Base-by-base conservation (phyloP, 2,113 vertebrate species). In the Procavia capensis region DNA sequence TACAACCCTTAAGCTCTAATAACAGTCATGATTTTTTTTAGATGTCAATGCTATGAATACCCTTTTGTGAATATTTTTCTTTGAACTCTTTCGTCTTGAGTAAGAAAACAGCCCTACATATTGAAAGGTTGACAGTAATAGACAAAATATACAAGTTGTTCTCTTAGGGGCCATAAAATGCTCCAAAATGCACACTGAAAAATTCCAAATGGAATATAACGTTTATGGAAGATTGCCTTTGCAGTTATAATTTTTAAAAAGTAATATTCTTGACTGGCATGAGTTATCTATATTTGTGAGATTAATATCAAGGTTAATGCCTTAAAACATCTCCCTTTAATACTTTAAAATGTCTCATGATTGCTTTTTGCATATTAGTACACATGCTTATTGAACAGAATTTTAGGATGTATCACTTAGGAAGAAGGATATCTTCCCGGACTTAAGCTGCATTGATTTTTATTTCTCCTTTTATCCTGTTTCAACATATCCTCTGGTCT, bases 21-120 rank as follows among this genome's bases (percentile, higher is more conserved):
- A 94, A 94, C 91, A 97, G 83, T 86, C 59, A 2, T 94, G 93
- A 79, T 47, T 74, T 86, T 88, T 90, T 94, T 93, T 78, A 88
- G 74, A 96, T 94, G 89, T 91, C 95, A 95, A 84, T 80, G 79
- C 95, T 95, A 95, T 95, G 94, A 96, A 94, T 93, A 90, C 83
- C 36, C 94, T 92, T 90, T 95, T 95, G 96, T 86, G 95, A 95
- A 90, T 86, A 96, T 94, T 93, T 91, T 90, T 85, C 94, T 98
- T 96, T 96, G 97, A 97, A 97, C 82, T 96, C 88, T 45, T 76
- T 90, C 94, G 89, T 96, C 90, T 72, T 76, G 43, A 82, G 83
- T 72, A 82, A 92, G 72, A 93, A 95, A 96, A 96, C 47, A 95
- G 45, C 72, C 64, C 9, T 79, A 59, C 41, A 45, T 84, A 29